Evolutionary conservation across 2,113 vertebrate genomes (phyloP), one percentile per base, ranked within the genome.

Genomic region (Atherinomorus stipes): DNA sequence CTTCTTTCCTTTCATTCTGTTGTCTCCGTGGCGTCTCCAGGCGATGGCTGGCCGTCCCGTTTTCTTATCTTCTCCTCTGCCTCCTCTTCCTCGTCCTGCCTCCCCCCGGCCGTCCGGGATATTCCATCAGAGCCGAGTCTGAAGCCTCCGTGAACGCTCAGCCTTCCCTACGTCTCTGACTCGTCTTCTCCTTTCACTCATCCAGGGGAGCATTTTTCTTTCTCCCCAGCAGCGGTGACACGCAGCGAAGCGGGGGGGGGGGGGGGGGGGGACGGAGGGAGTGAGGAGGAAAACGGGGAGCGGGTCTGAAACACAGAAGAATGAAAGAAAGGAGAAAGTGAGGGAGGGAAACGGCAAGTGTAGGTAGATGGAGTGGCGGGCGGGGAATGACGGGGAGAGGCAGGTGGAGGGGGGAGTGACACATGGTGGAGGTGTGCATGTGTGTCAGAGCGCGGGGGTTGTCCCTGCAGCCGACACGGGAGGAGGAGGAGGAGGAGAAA

Each of bases 391-490:
- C 34, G 54, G 76, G 74, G 74, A 74, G 86, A 89, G 86, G 88
- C 86, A 89, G 90, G 85, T 89, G 87, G 77, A 87, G 67, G 28
- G 78, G 82, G 70, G 78, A 68, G 80, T 91, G 90, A 92, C 88
- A 90, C 90, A 92, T 90, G 67, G 74, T 31, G 85, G 88, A 91
- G 86, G 85, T 88, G 87, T 83, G 80, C 38, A 76, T 78, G 84
- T 81, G 85, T 83, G 90, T 87, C 83, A 89, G 76, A 85, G 78
- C 64, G 69, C 38, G 83, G 73, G 83, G 85, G 85, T 74, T 5
- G 87, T 87, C 89, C 81, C 80, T 76, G 44, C 7, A 68, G 58
- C 76, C 57, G 19, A 83, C 85, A 73, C 59, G 80, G 72, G 45
- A 86, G 67, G 53, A 71, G 64, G 88, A 83, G 67, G 83, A 64